phyloP scores from a whole-genome alignment of 2,113 vertebrate genomes.

The Chloropsis hardwickii region DNA sequence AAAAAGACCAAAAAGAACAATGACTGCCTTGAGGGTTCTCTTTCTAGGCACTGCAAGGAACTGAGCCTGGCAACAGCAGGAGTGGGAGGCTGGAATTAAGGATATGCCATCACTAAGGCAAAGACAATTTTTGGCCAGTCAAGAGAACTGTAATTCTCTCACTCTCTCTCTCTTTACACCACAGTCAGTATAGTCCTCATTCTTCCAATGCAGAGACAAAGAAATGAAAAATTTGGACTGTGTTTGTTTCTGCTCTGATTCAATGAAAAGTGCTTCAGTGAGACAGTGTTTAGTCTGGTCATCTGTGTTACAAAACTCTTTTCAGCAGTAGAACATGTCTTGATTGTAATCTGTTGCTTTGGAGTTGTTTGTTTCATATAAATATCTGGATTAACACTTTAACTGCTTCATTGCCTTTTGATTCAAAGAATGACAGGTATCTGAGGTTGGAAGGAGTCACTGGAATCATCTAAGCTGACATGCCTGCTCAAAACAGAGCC shows the following conservation, averaged over 20 bases:
- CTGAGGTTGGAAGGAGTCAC: not conserved
- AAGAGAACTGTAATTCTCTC: not conserved
- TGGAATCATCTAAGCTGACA: not conserved
- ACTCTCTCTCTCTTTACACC: not conserved
- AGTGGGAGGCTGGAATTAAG: not conserved
- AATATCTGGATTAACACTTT: not conserved
- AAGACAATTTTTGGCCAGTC: not conserved
- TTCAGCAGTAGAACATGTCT: not conserved
- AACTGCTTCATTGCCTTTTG: not conserved
- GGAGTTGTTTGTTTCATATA: not conserved
- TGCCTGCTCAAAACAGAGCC: not conserved
- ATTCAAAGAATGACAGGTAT: not conserved
- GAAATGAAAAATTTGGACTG: not conserved
- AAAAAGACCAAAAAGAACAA: not conserved
- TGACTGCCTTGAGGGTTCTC: not conserved
- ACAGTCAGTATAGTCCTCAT: not conserved
- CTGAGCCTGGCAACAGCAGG: not conserved
- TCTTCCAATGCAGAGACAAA: not conserved
- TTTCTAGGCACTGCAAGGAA: not conserved
- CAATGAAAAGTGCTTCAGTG: not conserved
- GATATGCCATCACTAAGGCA: not conserved
- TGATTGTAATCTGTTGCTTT: not conserved
- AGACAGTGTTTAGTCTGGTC: not conserved
- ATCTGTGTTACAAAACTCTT: not conserved
- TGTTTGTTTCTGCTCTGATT: not conserved